phyloP scores from a whole-genome alignment of 2,113 vertebrate species.

The Chaetops frenatus region DNA sequence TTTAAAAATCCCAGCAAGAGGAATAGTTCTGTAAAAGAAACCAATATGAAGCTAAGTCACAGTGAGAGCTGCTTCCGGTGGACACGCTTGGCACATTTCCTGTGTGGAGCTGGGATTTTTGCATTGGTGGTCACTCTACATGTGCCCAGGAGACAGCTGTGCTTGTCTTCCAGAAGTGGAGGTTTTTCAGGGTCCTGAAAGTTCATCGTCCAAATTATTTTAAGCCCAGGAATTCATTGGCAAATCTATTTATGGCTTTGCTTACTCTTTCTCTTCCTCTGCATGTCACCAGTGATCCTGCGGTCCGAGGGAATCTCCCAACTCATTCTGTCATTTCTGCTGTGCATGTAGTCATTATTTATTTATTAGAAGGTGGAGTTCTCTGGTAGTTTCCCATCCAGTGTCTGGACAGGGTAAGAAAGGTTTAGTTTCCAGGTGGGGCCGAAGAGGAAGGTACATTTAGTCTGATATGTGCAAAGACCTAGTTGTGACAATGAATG shows the following conservation, averaged over 20 bases:
- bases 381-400: not conserved
- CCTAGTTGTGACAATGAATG: not conserved
- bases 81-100: fast-evolving
- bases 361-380: not conserved
- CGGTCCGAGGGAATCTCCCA: not conserved
- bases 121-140: not conserved
- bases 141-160: not conserved
- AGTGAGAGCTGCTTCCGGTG: not conserved
- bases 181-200: not conserved
- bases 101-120: not conserved
- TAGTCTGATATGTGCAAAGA: not conserved
- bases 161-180: not conserved
- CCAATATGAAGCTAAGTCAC: not conserved
- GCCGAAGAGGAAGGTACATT: not conserved
- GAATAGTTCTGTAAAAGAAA: not conserved
- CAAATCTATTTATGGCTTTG: not conserved
- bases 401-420: not conserved
- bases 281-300: not conserved
- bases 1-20: not conserved
- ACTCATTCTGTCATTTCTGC: not conserved
- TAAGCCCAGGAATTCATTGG: not conserved
- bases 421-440: not conserved
- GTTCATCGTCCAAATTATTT: not conserved
- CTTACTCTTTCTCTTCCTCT: not conserved
- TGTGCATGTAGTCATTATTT: not conserved